Evolutionary conservation across 2,113 vertebrate species (phyloP), one percentile per base, ranked within the genome.

Genomic region (Thamnaconus septentrionalis): DNA sequence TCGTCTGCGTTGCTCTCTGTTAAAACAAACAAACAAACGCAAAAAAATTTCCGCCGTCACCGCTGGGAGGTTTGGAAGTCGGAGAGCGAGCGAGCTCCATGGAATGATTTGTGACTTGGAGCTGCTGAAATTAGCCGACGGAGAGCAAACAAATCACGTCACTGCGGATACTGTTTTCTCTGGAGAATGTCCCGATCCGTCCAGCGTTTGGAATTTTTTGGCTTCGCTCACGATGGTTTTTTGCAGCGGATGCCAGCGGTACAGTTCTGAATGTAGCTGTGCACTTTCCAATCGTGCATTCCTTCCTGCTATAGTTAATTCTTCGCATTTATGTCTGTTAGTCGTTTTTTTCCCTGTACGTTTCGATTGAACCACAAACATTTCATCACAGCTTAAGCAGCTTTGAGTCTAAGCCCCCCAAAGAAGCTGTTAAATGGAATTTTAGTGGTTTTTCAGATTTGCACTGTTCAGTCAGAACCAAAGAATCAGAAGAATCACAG

Each of bases 71-170:
- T 31, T 31, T 31, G 18, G 18, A 31, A 31, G 18, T 31, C 18
- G 18, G n/a, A n/a, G n/a, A n/a, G n/a, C n/a, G n/a, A n/a, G 18
- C 18, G 18, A 31, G 18, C 18, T 31, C 53, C 11, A 18, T 4
- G 48, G 3, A 49, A 53, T 40, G 10, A 65, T 73, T 59, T 49
- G 51, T 66, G 41, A 31, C 41, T 12, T 6, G 40, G 43, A 64
- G 43, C 51, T 53, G 49, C 42, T 49, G 39, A 7, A 64, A 54
- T 39, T 52, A 39, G 58, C 39, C 50, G 31, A 53, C 61, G 50
- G 53, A 47, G 47, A 69, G 59, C 69, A 69, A 76, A 68, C 51
- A 66, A 62, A 72, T 44, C n/a, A 57, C 59, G 59, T 12, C 50
- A 31, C 43, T 43, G 49, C n/a, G 46, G 39, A 8, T 1, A 31